phyloP scores from a whole-genome alignment of 2,797 vertebrate genomes.

The Cyprinodon diabolis region DNA sequence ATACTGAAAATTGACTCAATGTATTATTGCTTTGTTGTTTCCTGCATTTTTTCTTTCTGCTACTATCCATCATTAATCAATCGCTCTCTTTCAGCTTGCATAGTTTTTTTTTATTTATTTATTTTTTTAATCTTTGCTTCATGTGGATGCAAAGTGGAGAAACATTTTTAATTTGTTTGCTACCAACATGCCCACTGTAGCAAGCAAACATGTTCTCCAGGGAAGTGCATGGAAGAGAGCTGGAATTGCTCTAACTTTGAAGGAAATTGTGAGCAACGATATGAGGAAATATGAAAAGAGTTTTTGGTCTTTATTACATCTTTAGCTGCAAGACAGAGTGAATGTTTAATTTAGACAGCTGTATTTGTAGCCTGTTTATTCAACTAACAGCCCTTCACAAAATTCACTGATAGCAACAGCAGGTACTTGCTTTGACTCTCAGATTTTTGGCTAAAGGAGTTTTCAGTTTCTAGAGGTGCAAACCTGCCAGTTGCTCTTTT shows the following conservation, averaged over 20 bases:
- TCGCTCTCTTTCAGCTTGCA: constrained; percentile 38
- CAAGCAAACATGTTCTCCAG: constrained; percentile 26
- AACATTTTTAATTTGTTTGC: constrained; percentile 60
- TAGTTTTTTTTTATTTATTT: constrained; percentile 31
- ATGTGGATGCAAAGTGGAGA: constrained; percentile 19
- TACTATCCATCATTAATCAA: neutral
- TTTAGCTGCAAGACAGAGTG: neutral
- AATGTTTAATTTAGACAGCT: constrained; percentile 28
- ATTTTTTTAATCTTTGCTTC: constrained; percentile 12
- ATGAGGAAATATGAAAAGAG: constrained; percentile 12
- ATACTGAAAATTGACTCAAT: no score
- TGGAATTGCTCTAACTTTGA: constrained; percentile 31
- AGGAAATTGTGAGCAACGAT: constrained; percentile 29
- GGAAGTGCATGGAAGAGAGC: constrained; percentile 17
- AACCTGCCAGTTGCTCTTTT: neutral
- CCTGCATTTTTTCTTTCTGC: neutral
- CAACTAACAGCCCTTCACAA: constrained; percentile 33
- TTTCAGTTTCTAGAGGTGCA: neutral
- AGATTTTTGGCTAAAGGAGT: neutral
- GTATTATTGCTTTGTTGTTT: no score
- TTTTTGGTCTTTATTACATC: constrained; percentile 15
- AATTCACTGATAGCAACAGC: constrained; percentile 28
- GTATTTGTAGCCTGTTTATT: constrained; percentile 20
- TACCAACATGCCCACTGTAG: constrained; percentile 48
- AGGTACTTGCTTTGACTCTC: constrained; percentile 21